A percentile compares a stretch with the other conserved stretches of the same genome.
Evolutionary conservation across 1,140 invertebrate genomes (phyloP).

Genomic region (Drosophila murphyi): DNA sequence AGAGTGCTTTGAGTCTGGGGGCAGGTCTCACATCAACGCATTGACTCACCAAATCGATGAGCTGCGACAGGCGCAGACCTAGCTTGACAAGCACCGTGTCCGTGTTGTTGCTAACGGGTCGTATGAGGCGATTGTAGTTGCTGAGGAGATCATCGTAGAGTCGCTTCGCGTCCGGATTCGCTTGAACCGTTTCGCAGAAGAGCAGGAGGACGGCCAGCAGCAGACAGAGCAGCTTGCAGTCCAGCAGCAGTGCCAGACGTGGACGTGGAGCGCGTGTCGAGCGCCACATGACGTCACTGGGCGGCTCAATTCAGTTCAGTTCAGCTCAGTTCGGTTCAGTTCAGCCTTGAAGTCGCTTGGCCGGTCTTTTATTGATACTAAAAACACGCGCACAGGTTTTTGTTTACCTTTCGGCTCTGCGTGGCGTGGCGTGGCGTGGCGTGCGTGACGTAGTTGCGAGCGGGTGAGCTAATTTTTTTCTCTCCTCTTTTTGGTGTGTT

Average conservation of each 20-base stretch:
- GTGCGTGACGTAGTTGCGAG: slow-evolving; percentile 46
- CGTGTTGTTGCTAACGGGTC: slow-evolving; percentile 96
- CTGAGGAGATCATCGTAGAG: slow-evolving; percentile 97
- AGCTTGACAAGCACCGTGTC: slow-evolving; percentile 97
- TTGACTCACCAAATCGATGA: slow-evolving; percentile 95
- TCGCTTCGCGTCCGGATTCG: slow-evolving; percentile 95
- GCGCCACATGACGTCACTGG: slow-evolving; percentile 72
- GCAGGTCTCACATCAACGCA: neutral
- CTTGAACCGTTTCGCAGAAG: slow-evolving; percentile 82
- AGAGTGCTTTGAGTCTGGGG: slow-evolving; percentile 3
- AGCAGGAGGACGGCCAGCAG: slow-evolving; percentile 67
- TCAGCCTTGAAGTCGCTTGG: slow-evolving; percentile 45
- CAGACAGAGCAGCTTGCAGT: slow-evolving; percentile 74
- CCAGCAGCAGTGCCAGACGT: slow-evolving; percentile 45
- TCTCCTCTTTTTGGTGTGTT: neutral
- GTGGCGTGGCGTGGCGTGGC: slow-evolving; percentile 11
- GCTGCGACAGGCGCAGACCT: slow-evolving; percentile 95
- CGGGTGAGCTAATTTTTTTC: neutral
- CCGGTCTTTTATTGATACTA: slow-evolving; percentile 79
- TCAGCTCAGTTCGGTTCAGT: slow-evolving; percentile 3
- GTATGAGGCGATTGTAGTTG: slow-evolving; percentile 97
- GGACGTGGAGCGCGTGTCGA: slow-evolving; percentile 21
- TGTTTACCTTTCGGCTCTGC: slow-evolving; percentile 70
- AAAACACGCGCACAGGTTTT: slow-evolving; percentile 79
- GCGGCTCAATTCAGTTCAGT: slow-evolving; percentile 1